A percentile compares a stretch with the other conserved stretches of the same genome.
These are phyloP conservation scores for Pemphigus obesinymphae DNA, from an alignment of 1,140 invertebrate species.

Conservation along the genomic window DNA sequence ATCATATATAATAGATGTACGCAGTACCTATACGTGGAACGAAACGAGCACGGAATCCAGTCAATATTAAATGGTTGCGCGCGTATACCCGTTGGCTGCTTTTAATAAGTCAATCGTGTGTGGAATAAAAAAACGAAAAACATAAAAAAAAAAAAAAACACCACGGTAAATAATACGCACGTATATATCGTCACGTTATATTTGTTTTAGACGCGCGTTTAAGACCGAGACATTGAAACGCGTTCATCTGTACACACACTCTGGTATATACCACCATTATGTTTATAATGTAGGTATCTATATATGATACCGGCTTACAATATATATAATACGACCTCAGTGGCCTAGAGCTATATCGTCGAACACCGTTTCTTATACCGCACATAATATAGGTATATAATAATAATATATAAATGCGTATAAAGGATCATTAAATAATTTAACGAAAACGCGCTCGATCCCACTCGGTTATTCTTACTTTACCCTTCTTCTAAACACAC, in stretches of 20 bases:
- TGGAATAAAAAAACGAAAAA: background rate
- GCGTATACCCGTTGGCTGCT: background rate
- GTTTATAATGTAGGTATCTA: background rate
- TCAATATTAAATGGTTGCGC: too few species aligned
- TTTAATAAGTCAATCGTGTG: conserved; percentile 14
- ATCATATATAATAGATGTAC: background rate
- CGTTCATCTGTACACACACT: too few species aligned
- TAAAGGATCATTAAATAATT: conserved; percentile 9
- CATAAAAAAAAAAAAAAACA: background rate
- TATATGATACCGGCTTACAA: background rate
- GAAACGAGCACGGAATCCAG: background rate
- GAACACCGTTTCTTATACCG: background rate
- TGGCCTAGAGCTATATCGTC: background rate
- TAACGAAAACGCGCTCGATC: background rate
- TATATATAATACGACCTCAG: background rate
- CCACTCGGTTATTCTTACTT: background rate
- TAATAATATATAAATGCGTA: conserved; percentile 1
- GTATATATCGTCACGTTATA: background rate
- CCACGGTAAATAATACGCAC: background rate
- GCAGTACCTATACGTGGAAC: background rate
- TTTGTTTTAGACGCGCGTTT: background rate
- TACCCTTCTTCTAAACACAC: background rate
- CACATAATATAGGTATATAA: background rate
- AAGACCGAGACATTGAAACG: background rate
- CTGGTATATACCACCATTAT: background rate